Base-by-base conservation (phyloP, 2,888 invertebrate genomes). In the Eudemis profundana region DNA sequence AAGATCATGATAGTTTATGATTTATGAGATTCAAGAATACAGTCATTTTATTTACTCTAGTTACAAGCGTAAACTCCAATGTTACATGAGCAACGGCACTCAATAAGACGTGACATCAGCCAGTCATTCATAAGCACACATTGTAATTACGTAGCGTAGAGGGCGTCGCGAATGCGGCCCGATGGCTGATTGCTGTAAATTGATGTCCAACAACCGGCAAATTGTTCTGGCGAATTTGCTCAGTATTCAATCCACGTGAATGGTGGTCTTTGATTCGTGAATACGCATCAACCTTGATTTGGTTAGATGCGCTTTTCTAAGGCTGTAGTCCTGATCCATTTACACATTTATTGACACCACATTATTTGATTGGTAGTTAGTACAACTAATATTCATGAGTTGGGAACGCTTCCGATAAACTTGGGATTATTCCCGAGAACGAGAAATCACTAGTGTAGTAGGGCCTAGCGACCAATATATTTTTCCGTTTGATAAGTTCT, bases 161-260 rank as follows among this genome's bases (percentile, higher is more conserved):
- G 70, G 71, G 70, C 74, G 68, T 54, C 66, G 67, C 72, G 72
- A 74, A 68, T 66, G 74, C 69, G 73, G 15, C 33, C 21, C 36
- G 19, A 0, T n/a, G n/a, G n/a, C n/a, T 82, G 83, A 87, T 86
- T 86, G 81, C 78, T 73, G 73, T 78, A 84, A 87, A 86, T 85
- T 84, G 84, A 73, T 80, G 77, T 72, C 75, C 78, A 84, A 79
- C 83, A 74, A 81, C 81, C 82, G 82, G 74, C 78, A 85, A 81
- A 86, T 85, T 81, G 77, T 78, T 70, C 69, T 67, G 67, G 68
- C 72, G 72, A 72, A 74, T 73, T 75, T 69, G 74, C 74, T 72
- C 71, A 70, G 69, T 67, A 71, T 72, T 74, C 71, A 65, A 57
- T 67, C 67, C 29, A 67, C 67, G 36, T 62, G 65, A 53, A 60